Evolutionary conservation across 2,888 invertebrate genomes (phyloP), one percentile per base, ranked within the genome.

Genomic region (Ectobius pallidus): DNA sequence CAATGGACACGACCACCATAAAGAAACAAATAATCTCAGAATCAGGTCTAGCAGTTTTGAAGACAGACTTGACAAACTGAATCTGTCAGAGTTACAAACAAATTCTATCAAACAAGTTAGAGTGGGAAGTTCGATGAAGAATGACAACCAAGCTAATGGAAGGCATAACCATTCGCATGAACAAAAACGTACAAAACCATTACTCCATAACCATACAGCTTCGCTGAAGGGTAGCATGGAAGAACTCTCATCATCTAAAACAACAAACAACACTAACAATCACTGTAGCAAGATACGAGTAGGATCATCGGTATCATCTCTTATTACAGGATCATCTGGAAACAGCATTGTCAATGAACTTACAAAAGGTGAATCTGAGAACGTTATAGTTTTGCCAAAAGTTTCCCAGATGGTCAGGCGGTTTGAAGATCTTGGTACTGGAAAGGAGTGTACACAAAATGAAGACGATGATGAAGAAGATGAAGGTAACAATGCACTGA

Each of bases 401-500:
- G 82, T 82, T 3, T 81, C 81, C 14, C 81, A 80, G 69, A 82
- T 83, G 52, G 81, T 83, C 7, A 77, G 81, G 2, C 82, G 82
- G 70, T 83, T 83, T 46, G 83, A 83, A 67, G 83, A 83, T 63
- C 82, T 83, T 72, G 82, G 82, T 68, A 82, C 74, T 30, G 68
- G 46, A 1, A 52, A 9, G 16, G 68, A 42, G 11, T 2, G 42
- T 20, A 11, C 22, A 62, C 82, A 69, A 42, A 69, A 75, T 49
- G 73, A 77, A 77, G 6, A 79, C 78, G 9, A 77, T 71, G 30
- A 71, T 72, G 89, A 89, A 80, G 86, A 85, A 72, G 86, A 88
- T 88, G 81, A 87, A 77, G 87, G 87, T 88, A 88, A 88, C 78
- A 90, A 89, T 79, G 90, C 91, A 80, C 86, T 92, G 78, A 88